phyloP scores from a whole-genome alignment of 2,888 invertebrate species.

The Pachydiplax longipennis region DNA sequence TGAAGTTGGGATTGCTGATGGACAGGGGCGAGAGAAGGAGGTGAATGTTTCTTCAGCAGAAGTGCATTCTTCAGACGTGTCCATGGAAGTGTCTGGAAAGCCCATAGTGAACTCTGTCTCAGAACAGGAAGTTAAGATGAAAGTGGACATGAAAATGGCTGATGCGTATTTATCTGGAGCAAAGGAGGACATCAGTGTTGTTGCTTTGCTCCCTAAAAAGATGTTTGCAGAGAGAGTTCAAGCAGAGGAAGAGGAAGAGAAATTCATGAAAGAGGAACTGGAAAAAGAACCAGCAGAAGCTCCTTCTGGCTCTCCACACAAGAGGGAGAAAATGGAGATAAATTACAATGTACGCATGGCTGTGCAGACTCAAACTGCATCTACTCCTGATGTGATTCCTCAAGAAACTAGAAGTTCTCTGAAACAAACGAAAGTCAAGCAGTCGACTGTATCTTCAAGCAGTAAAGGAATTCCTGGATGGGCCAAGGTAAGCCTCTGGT shows the following conservation, averaged over 20 bases:
- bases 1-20: conserved; percentile 5
- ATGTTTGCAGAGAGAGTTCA: conserved; percentile 49
- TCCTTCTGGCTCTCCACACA: conserved; percentile 56
- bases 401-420: conserved; percentile 46
- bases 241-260: conserved; percentile 49
- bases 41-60: conserved; percentile 45
- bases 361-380: conserved; percentile 52
- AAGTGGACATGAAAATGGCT: conserved; percentile 59
- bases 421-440: background rate
- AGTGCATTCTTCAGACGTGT: background rate
- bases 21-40: conserved; percentile 47
- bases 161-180: conserved; percentile 69
- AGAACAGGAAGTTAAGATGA: background rate
- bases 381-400: conserved; percentile 56
- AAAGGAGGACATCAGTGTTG: conserved; percentile 62
- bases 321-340: conserved; percentile 65
- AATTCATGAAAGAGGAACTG: conserved; percentile 52
- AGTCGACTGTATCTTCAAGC: background rate
- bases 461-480: background rate
- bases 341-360: conserved; percentile 58
- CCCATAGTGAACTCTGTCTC: background rate
- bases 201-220: conserved; percentile 45
- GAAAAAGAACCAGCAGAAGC: background rate
- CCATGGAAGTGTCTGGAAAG: background rate
- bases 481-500: background rate